Conservation (phyloP, 2,113 vertebrate species). For the Holacanthus passer region DNA sequence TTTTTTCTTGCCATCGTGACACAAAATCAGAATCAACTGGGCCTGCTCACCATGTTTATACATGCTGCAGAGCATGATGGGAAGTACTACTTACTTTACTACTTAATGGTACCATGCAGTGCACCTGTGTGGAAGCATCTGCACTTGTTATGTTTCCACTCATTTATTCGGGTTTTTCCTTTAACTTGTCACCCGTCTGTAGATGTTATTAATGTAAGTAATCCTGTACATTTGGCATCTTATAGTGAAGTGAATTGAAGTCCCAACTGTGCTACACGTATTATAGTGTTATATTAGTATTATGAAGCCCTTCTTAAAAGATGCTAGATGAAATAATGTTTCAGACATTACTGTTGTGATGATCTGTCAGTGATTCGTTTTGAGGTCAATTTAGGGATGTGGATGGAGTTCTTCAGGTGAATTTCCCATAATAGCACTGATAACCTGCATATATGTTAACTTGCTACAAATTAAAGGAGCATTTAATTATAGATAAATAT, state of each 20-base stretch:
- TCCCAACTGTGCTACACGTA: slow-evolving; percentile 22
- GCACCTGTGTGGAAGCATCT: no score
- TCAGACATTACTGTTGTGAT: slow-evolving; percentile 29
- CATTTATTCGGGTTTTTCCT: no score
- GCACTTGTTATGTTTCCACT: no score
- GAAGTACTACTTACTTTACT: no score
- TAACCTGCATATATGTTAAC: not conserved
- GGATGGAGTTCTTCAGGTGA: slow-evolving; percentile 11
- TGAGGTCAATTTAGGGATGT: slow-evolving; percentile 8
- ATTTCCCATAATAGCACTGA: slow-evolving; percentile 20
- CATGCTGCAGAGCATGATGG: no score
- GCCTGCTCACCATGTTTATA: no score
- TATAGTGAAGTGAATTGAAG: slow-evolving; percentile 24
- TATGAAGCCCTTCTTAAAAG: slow-evolving; percentile 28
- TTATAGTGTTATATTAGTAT: slow-evolving; percentile 22
- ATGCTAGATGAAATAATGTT: slow-evolving; percentile 5
- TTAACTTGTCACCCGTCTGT: no score
- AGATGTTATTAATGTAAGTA: slow-evolving; percentile 50
- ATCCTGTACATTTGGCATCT: slow-evolving; percentile 39
- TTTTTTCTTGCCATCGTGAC: no score
- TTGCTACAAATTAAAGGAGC: not conserved
- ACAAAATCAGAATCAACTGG: no score
- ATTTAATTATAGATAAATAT: slow-evolving; percentile 9
- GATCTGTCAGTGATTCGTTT: slow-evolving; percentile 1
- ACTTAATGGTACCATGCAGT: no score